Evolutionary conservation across 2,113 vertebrate genomes (phyloP), one percentile per base, ranked within the genome.

Genomic region (Pluvialis apricaria): DNA sequence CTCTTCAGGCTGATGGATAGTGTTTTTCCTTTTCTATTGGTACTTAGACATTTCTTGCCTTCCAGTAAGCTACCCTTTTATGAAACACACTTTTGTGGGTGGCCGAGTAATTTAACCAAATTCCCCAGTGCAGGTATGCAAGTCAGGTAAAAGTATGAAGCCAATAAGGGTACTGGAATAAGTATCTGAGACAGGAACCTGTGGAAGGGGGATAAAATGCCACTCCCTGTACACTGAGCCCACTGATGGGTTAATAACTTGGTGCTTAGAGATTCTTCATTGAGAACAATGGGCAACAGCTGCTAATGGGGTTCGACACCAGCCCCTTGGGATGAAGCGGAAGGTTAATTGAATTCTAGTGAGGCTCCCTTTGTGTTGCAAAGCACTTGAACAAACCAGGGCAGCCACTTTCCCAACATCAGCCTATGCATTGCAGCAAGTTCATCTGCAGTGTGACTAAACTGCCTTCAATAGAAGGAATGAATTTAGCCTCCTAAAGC

Each of bases 281-380:
- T 60, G 61, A 96, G 62, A 89, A 90, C 79, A 96, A 86, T 36
- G 55, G 75, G 60, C 42, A 94, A 88, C 44, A 94, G 87, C 70
- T 91, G 81, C 68, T 92, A 82, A 89, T 75, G 51, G 71, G 42
- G 45, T 80, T 12, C 0, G 5, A 95, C 61, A 75, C 25, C 34
- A 69, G 15, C 0, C 77, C 54, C 89, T 90, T 95, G 91, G 88
- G 91, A 96, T 64, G 65, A 94, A 94, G 77, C 92, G 80, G 79
- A 82, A 89, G 80, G 82, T 69, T 95, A 95, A 95, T 26, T 91
- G 77, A 95, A 95, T 95, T 93, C 87, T 73, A 80, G 70, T 38
- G 83, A 87, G 75, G 73, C 22, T 82, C 42, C 80, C 66, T 90
- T 97, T 89, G 86, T 93, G 42, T 57, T 88, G 82, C 58, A 82